Percentiles rank a stretch among this genome's conserved stretches.
phyloP scores from a whole-genome alignment of 2,888 invertebrate species.

The Latrodectus elegans region DNA sequence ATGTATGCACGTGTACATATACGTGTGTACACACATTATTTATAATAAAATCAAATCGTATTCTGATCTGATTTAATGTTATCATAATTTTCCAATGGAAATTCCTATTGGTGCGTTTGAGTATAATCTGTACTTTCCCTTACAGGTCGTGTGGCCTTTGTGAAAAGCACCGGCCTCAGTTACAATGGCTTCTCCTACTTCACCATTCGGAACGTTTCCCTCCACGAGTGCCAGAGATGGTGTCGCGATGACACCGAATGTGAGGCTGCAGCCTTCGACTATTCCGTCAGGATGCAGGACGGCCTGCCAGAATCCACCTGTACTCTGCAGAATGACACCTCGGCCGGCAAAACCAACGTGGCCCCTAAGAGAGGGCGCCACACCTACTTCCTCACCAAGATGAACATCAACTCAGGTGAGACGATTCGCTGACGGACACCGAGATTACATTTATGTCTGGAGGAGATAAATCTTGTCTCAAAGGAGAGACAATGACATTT shows the following conservation, averaged over 20 bases:
- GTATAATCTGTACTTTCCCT: not conserved
- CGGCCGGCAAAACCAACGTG: constrained; percentile 90
- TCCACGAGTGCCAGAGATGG: constrained; percentile 96
- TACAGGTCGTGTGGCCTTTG: constrained; percentile 90
- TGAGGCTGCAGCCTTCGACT: constrained; percentile 93
- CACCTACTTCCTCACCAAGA: constrained; percentile 95
- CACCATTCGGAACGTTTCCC: constrained; percentile 91
- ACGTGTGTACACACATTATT: too few relatives aligned
- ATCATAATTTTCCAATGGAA: too few relatives aligned
- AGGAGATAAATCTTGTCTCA: too few relatives aligned
- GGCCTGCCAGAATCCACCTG: constrained; percentile 93
- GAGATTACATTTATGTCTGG: too few relatives aligned
- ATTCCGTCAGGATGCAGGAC: constrained; percentile 91
- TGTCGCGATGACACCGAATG: constrained; percentile 93
- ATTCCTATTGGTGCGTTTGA: too few relatives aligned
- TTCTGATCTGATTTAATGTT: too few relatives aligned
- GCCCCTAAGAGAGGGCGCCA: constrained; percentile 88
- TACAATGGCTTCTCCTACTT: constrained; percentile 93
- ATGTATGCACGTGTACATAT: too few relatives aligned
- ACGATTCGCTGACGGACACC: too few relatives aligned
- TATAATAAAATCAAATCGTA: too few relatives aligned
- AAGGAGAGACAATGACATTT: too few relatives aligned
- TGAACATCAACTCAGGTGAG: constrained; percentile 86
- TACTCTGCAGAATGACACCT: constrained; percentile 92
- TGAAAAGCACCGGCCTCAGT: constrained; percentile 93